Evolutionary conservation across 2,888 invertebrate genomes (phyloP), one percentile per base, ranked within the genome.

Genomic region (Caenorhabditis sp.): DNA sequence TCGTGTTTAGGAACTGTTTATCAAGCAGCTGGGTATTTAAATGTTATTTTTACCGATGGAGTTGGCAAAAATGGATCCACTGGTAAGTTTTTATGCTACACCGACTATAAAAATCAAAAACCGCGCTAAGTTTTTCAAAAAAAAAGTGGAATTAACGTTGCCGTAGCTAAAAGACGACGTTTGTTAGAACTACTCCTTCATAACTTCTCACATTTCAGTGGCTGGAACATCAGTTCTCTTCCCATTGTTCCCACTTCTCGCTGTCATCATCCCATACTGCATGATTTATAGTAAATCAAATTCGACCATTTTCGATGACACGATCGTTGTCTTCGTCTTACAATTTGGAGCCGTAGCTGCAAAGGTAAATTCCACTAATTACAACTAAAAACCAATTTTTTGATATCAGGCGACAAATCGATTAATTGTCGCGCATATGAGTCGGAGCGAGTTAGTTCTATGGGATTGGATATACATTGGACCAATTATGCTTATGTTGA

Each of bases 401-500:
- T 50, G 20, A 50, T n/a, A 50, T 61, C 26, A 97, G 91, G 93
- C 99, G 83, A 97, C 97, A 70, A 84, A 95, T 94, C 90, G 92
- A 93, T 91, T 97, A 81, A 96, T 97, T 95, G 95, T 99, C 86
- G 97, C 97, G 59, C 97, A 99, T 88, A 99, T 99, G 99, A 95
- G 95, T n/a, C 95, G 95, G 90, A 95, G 95, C 89, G 96, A 96
- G 90, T 94, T 99, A 93, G 93, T 94, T 81, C 93, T 96, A 88
- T 92, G 95, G 90, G 99, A 99, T 90, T 93, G 93, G 90, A 93
- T 94, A 53, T 91, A 97, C 73, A 89, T 96, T 73, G 97, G 97
- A 4, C 97, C 97, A 17, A 92, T 93, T 43, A 92, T 95, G 91
- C 90, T 99, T 83, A 95, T 97, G 90, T 92, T 97, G 77, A 99